Percentiles rank a stretch among this genome's conserved stretches.
These are phyloP conservation scores for Danio albolineatus DNA, from an alignment of 2,797 vertebrate genomes.

Conservation along the genomic window DNA sequence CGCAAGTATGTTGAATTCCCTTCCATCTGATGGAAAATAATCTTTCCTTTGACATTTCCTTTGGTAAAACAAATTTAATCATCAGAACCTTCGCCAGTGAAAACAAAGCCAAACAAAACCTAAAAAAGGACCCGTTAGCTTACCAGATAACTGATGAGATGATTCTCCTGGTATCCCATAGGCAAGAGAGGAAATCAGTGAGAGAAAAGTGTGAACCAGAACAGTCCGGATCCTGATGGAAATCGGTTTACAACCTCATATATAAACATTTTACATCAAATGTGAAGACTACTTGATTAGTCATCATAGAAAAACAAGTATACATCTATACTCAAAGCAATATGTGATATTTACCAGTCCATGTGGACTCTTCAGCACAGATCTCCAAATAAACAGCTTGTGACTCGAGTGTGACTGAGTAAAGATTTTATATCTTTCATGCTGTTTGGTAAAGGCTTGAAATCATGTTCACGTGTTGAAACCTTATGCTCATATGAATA, in stretches of 20 bases:
- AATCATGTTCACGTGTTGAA: constrained; percentile 73
- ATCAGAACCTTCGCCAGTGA: background rate
- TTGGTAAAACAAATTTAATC: background rate
- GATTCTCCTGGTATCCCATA: constrained; percentile 57
- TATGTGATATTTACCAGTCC: constrained; percentile 67
- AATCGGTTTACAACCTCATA: background rate
- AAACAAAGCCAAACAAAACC: background rate
- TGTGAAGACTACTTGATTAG: background rate
- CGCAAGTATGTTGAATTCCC: constrained; percentile 74
- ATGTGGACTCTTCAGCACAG: constrained; percentile 63
- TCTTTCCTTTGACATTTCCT: constrained; percentile 80
- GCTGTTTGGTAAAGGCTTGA: constrained; percentile 63
- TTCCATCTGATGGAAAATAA: constrained; percentile 83
- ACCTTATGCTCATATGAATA: constrained; percentile 64
- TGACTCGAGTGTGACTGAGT: constrained; percentile 7
- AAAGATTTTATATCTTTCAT: constrained; percentile 26
- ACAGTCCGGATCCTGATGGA: constrained; percentile 24
- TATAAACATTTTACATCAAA: background rate
- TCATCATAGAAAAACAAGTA: background rate
- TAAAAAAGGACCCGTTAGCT: background rate
- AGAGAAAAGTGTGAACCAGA: constrained; percentile 44
- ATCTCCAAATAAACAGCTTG: constrained; percentile 23
- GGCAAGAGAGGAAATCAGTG: constrained; percentile 50
- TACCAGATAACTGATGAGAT: constrained; percentile 61
- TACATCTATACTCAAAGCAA: background rate